phyloP scores from a whole-genome alignment of 1,140 invertebrate genomes.

The Drosophila mojavensis region DNA sequence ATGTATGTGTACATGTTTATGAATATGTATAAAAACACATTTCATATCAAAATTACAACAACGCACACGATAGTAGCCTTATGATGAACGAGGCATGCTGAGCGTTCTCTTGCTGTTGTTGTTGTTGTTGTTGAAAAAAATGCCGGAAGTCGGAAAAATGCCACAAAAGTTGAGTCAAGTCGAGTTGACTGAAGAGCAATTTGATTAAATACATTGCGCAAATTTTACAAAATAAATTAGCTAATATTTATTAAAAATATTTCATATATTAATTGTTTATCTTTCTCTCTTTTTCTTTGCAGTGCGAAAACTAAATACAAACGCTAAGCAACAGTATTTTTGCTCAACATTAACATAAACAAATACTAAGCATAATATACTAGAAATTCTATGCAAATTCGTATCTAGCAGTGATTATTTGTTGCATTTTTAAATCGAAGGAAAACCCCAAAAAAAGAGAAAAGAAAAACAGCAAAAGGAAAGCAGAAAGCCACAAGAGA shows the following conservation, averaged over 20 bases:
- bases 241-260: slow-evolving; percentile 55
- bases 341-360: slow-evolving; percentile 69
- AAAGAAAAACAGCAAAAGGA: background rate
- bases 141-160: slow-evolving; percentile 66
- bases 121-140: slow-evolving; percentile 39
- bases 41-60: slow-evolving; percentile 77
- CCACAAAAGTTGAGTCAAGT: slow-evolving; percentile 34
- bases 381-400: slow-evolving; percentile 45
- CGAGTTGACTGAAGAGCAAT: slow-evolving; percentile 39
- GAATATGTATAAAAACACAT: slow-evolving; percentile 37
- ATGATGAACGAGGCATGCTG: slow-evolving; percentile 64
- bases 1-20: slow-evolving; percentile 4
- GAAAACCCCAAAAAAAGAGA: background rate
- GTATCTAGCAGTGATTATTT: slow-evolving; percentile 68
- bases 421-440: slow-evolving; percentile 65
- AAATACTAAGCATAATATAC: slow-evolving; percentile 32
- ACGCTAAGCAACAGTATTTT: slow-evolving; percentile 78
- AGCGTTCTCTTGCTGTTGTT: slow-evolving; percentile 10
- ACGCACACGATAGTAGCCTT: slow-evolving; percentile 41
- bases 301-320: slow-evolving; percentile 54
- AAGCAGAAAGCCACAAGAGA: slow-evolving; percentile 39
- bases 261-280: slow-evolving; percentile 15
- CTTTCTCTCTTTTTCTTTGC: slow-evolving; percentile 46
- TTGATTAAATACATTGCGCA: slow-evolving; percentile 75
- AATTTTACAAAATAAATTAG: slow-evolving; percentile 60